These are phyloP conservation scores for Corythaixoides concolor DNA, from an alignment of 2,113 vertebrate species.

Conservation along the genomic window DNA sequence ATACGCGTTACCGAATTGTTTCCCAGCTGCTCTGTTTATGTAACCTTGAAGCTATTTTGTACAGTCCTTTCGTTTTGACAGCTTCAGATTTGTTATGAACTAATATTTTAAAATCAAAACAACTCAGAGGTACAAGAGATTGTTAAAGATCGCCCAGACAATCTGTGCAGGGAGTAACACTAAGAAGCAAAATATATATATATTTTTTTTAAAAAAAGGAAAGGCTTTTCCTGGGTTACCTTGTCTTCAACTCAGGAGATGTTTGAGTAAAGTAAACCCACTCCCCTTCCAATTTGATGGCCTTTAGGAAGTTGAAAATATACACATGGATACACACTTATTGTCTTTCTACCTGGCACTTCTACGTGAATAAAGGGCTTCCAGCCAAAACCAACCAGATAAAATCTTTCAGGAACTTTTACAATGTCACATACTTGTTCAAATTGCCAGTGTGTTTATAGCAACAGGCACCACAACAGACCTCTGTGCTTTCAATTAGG, in stretches of 20 bases:
- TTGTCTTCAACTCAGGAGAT: background rate
- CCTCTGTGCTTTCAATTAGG: constrained; percentile 69
- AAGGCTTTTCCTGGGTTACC: constrained; percentile 34
- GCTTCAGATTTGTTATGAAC: background rate
- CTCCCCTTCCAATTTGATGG: constrained; percentile 35
- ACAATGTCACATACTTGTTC: constrained; percentile 88
- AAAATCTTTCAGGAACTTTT: constrained; percentile 92
- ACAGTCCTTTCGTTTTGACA: constrained; percentile 11
- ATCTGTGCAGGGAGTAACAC: background rate
- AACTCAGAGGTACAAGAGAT: background rate
- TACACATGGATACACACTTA: constrained; percentile 20
- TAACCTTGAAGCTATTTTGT: constrained; percentile 44
- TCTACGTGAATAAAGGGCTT: constrained; percentile 69
- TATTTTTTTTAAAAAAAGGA: no score
- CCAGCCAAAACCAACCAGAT: constrained; percentile 82
- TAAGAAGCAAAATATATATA: background rate
- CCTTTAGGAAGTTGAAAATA: constrained; percentile 59
- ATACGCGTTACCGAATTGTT: background rate
- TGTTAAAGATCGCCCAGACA: background rate
- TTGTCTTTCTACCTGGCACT: constrained; percentile 68
- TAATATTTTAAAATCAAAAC: constrained; percentile 11
- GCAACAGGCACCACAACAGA: constrained; percentile 94
- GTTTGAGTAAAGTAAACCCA: constrained; percentile 43
- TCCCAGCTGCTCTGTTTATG: constrained; percentile 23
- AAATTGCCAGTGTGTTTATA: constrained; percentile 92